Evolutionary conservation across 2,888 invertebrate genomes (phyloP), one percentile per base, ranked within the genome.

Genomic region (Nomada fabriciana): DNA sequence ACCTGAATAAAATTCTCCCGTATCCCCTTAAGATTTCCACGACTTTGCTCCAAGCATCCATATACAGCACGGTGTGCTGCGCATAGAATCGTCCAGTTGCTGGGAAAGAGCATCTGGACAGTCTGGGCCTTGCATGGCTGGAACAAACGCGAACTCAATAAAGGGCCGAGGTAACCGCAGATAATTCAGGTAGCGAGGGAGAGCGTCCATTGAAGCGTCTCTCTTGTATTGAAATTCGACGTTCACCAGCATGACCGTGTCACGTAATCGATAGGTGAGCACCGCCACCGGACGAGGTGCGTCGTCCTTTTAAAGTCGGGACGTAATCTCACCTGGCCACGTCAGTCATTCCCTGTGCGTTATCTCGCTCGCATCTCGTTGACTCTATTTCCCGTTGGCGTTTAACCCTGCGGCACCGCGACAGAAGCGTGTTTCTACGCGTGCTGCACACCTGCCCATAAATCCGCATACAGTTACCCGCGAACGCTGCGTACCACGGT

Each of bases 261-360:
- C 88, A 81, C 83, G 81, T 82, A 82, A 82, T 75, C 80, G 83
- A 85, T 86, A 86, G n/a, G 76, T 63, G 76, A 71, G 79, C 74
- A 82, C 72, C 52, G 76, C 69, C 70, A 79, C 85, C 84, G 88
- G 89, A 89, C 81, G 68, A 80, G 89, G 86, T 65, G 88, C 83
- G 87, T 74, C 84, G 69, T 84, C 73, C 83, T 78, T 82, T 83
- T 86, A 85, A 70, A 82, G 83, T 69, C 64, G 13, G 23, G 68
- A 78, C 73, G 86, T 78, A 85, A 83, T 81, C 80, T 86, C 69
- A 57, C 50, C 42, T 60, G 63, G 60, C 29, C 69, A 74, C 61
- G 83, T 86, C 89, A 89, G 89, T 89, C 86, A 86, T 87, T 84
- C 83, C 50, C 76, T 57, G 86, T 47, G 76, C 80, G 67, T 86